Base-by-base conservation (phyloP, 2,797 vertebrate genomes). In the Coracias cyanogaster region DNA sequence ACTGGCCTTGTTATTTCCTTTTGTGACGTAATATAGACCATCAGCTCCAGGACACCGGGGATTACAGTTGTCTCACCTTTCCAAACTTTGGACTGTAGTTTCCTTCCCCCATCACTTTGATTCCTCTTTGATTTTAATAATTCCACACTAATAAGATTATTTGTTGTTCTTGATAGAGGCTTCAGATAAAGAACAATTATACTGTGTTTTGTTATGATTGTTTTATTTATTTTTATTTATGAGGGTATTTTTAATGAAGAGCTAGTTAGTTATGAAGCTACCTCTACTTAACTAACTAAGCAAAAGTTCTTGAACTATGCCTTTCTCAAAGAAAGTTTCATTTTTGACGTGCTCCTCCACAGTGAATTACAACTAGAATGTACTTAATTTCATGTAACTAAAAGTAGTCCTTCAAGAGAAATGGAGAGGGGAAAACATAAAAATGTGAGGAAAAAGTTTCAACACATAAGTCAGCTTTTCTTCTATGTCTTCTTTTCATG, bases 61-160 rank as follows among this genome's bases (percentile, higher is more conserved):
- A 45, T 79, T 86, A 66, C 26, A 85, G 8, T 46, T 60, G 70
- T 93, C 88, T 86, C 37, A 80, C 48, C 33, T 86, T 87, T 86
- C 35, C 67, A 91, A 51, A 89, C 29, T 72, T 58, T 90, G 65
- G 74, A 49, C 62, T 94, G 57, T 14, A 57, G 18, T 82, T 70
- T 96, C 39, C 39, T 89, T 73, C 12, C 8, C 11, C 12, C 2
- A 1, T 31, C 19, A 35, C 21, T 95, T 95, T 89, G 3, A 58
- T 64, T 76, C 21, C 12, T 58, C 70, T 82, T 74, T 81, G 81
- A 48, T 90, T 77, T 58, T 84, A 89, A 55, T 28, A 60, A 18
- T 33, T 71, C 92, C 15, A 8, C 15, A 24, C 6, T 31, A 70
- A 28, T 46, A 87, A 67, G 7, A 5, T 66, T 43, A 61, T n/a